Evolutionary conservation across 2,888 invertebrate species (phyloP).

Genomic region (Eugnorisma glareosa): DNA sequence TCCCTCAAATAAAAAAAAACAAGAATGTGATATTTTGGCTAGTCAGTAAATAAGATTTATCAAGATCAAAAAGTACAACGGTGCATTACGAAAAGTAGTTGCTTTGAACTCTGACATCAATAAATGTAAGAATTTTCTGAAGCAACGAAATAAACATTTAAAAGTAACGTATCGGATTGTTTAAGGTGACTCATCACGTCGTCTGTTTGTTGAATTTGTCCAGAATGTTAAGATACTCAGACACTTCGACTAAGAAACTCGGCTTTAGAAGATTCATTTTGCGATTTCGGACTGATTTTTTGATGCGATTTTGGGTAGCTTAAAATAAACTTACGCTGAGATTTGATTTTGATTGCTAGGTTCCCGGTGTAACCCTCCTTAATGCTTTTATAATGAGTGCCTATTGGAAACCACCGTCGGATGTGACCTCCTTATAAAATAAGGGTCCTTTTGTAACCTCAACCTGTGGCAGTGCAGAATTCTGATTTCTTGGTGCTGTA

Average conservation of each 20-base stretch:
- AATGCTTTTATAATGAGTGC: conserved; percentile 30
- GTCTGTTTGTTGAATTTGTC: conserved; percentile 61
- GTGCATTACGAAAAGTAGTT: conserved; percentile 52
- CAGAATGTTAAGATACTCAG: conserved; percentile 30
- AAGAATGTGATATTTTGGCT: not conserved
- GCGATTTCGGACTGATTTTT: conserved; percentile 4
- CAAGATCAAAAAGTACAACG: conserved; percentile 40
- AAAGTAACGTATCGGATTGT: conserved; percentile 35
- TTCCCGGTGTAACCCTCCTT: conserved; percentile 5
- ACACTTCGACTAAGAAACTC: conserved; percentile 30
- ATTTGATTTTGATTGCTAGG: conserved; percentile 36
- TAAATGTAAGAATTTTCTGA: conserved; percentile 73
- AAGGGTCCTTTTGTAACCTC: conserved; percentile 7
- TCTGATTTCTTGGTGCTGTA: not conserved
- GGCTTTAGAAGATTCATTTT: conserved; percentile 44
- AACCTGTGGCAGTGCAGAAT: not conserved
- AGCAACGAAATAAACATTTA: conserved; percentile 68
- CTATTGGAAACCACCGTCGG: not conserved
- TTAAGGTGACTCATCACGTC: conserved; percentile 53
- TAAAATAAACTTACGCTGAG: conserved; percentile 15
- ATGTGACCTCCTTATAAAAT: conserved; percentile 25
- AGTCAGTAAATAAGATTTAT: not conserved
- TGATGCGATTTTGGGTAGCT: conserved; percentile 7
- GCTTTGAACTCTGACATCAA: conserved; percentile 72
- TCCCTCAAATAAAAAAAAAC: conserved; percentile 2